Evolutionary conservation across 2,113 vertebrate genomes (phyloP), one percentile per base, ranked within the genome.

Genomic region (Erythrocercus mccallii): DNA sequence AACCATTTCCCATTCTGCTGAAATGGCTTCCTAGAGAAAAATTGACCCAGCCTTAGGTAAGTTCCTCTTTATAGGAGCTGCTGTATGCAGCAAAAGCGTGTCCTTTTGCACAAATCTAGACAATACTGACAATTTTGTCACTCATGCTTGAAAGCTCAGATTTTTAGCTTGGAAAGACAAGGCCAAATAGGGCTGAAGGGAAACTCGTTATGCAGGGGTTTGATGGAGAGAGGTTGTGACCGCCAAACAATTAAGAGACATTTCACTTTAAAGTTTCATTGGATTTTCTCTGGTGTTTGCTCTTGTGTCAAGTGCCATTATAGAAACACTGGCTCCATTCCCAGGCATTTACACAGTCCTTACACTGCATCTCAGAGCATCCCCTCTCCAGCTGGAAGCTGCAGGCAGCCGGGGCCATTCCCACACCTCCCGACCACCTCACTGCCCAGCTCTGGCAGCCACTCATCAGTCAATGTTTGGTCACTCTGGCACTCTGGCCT

Each of bases 381-480:
- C 21, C 28, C 23, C 65, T 69, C 12, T 0, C 22, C 0, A 1
- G 11, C 61, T 7, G 16, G 50, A 38, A 8, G 9, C 1, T 2
- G 44, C 28, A 60, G 4, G 7, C 27, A 64, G 17, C 20, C 1
- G 0, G 62, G 68, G 24, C 53, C 50, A 31, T 37, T 64, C 81
- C 44, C 48, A 22, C 8, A 1, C 24, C 54, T 78, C 64, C 62
- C 47, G 11, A 1, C 10, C 9, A 27, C 10, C 2, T 1, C 8
- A 2, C 25, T 27, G 76, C 85, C 3, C 1, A 57, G 61, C 61
- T 44, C 80, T 44, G 14, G 0, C 4, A 1, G 33, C 19, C 45
- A 11, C 40, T 42, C 12, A 0, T 10, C 2, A 1, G 11, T 14
- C 71, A 24, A 1, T 10, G 11, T 12, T 17, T 1, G 1, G 45